Base-by-base conservation (phyloP, 64 coral and sea anemone species). In the Stichodactyla helianthus region DNA sequence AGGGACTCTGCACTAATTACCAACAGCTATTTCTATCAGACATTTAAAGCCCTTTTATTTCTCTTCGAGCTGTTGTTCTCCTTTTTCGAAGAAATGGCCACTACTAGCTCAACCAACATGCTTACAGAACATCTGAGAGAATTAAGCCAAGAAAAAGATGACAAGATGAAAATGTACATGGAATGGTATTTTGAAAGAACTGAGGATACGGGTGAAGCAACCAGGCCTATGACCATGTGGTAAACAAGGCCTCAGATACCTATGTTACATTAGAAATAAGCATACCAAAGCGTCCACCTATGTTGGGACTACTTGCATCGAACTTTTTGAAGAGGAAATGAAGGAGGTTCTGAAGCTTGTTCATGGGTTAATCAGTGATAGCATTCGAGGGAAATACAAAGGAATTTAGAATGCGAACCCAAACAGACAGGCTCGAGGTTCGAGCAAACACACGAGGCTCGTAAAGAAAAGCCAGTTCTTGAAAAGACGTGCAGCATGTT, bases 241-340 rank as follows among this genome's bases (percentile, higher is more conserved):
- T 44, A 88, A 88, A 77, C 13, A n/a, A 61, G 77, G 87, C 7
- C 53, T 88, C 25, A 50, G 87, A 28, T 88, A 88, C 44, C 64
- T 28, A 12, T 51, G 81, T 19, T 18, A 76, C 14, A 89, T 89
- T 10, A 22, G 1, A 18, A 89, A 89, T 59, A 83, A 82, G 26
- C 51, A n/a, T 18, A 89, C 88, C 25, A 76, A 54, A 74, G 18
- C 25, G 2, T 11, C 18, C 9, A 84, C 79, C 25, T 77, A 83
- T 71, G 80, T 89, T 55, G 88, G 88, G 10, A 89, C 88, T 0
- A 44, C 22, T 25, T 89, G 88, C 13, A 81, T 84, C 5, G 88
- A 89, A 63, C 74, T 89, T 44, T 89, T 89, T 54, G 88, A 84
- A 55, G 67, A 77, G 0, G 62, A 74, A 15, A 89, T 89, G 88